phyloP scores from a whole-genome alignment of 2,113 vertebrate species.

The Mandrillus leucophaeus region DNA sequence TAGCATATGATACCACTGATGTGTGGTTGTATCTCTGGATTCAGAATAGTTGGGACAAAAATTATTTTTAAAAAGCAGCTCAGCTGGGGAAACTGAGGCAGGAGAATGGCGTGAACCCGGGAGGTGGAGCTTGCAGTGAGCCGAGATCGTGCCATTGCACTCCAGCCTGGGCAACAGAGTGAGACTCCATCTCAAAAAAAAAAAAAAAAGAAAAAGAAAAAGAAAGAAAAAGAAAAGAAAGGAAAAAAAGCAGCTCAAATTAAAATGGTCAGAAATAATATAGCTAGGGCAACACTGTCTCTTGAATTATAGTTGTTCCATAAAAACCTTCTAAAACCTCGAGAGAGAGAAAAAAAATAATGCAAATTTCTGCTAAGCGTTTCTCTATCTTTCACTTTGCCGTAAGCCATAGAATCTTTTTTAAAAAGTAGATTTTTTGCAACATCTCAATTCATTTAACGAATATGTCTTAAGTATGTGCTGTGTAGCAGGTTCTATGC shows the following conservation, averaged over 20 bases:
- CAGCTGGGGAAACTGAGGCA: no score
- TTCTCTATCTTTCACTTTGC: conserved; percentile 12
- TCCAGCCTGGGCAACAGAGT: no score
- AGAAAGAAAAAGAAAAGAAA: no score
- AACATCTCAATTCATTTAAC: neutral
- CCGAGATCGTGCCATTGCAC: no score
- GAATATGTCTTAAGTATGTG: neutral
- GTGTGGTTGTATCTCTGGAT: conserved; percentile 42
- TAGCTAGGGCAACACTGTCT: conserved; percentile 47
- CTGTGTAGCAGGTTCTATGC: neutral
- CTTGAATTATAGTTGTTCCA: conserved; percentile 72
- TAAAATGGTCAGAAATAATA: conserved; percentile 74
- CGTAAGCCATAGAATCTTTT: neutral
- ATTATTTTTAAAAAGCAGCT: conserved; percentile 78
- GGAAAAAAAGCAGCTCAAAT: conserved; percentile 69
- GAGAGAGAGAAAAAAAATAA: conserved; percentile 28
- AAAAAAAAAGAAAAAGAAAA: no score
- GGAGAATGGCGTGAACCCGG: no score
- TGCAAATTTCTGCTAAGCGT: conserved; percentile 60
- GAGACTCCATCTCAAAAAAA: no score
- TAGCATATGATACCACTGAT: conserved; percentile 18
- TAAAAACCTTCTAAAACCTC: conserved; percentile 60
- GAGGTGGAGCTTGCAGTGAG: no score
- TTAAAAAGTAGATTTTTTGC: neutral
- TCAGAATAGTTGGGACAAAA: conserved; percentile 71